Evolutionary conservation across 2,888 invertebrate genomes (phyloP).

Genomic region (Linnaemya tessellans): DNA sequence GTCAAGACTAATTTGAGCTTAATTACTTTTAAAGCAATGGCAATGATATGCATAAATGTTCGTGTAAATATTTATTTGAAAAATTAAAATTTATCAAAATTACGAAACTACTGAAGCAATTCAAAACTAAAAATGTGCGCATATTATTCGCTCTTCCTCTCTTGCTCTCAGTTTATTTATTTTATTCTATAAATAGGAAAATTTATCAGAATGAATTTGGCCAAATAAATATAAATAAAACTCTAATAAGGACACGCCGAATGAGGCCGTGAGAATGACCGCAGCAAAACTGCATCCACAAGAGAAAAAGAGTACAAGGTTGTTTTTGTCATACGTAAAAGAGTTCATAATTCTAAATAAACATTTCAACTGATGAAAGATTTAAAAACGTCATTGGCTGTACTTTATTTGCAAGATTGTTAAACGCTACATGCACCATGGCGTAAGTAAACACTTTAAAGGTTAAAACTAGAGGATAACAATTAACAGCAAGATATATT

Average conservation of each 20-base stretch:
- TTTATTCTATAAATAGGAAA: conserved; percentile 27
- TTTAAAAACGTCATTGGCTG: conserved; percentile 11
- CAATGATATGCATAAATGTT: too few species aligned
- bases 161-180: background rate
- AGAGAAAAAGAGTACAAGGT: conserved; percentile 42
- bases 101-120: background rate
- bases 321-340: conserved; percentile 26
- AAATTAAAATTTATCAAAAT: background rate
- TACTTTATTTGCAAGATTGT: conserved; percentile 29
- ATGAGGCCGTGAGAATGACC: conserved; percentile 52
- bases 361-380: conserved; percentile 29
- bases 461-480: conserved; percentile 44
- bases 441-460: conserved; percentile 30
- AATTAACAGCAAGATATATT: conserved; percentile 38
- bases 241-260: conserved; percentile 41
- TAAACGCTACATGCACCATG: conserved; percentile 5
- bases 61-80: too few species aligned
- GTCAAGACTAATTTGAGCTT: too few species aligned
- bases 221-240: conserved; percentile 33
- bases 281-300: conserved; percentile 36
- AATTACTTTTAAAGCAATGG: too few species aligned
- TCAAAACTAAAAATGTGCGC: background rate
- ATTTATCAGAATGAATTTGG: background rate
- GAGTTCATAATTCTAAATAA: conserved; percentile 49
- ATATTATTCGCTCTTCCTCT: background rate